Evolutionary conservation across 1,140 invertebrate genomes (phyloP).

Genomic region (Musca domestica): DNA sequence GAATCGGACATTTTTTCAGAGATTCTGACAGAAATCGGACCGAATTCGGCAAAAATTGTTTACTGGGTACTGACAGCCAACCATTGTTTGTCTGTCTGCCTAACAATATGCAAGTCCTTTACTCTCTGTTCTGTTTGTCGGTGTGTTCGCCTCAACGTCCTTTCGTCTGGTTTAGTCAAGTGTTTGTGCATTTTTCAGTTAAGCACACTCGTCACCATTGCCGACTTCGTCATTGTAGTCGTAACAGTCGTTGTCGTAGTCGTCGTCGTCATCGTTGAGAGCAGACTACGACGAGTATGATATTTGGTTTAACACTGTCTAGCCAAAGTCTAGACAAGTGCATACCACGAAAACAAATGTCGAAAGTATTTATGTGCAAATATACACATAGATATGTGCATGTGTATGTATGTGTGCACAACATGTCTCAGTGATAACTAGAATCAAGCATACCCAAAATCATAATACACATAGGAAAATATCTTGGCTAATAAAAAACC

Average conservation of each 20-base stretch:
- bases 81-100: constrained; percentile 2
- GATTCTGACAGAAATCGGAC: no score
- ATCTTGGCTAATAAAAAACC: no score
- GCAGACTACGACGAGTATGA: not conserved
- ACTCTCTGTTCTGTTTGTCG: not conserved
- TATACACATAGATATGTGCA: no score
- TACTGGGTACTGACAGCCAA: no score
- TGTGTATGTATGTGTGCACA: no score
- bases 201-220: constrained; percentile 5
- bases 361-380: not conserved
- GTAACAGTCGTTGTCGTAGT: no score
- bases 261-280: constrained; percentile 9
- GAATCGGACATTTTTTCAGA: no score
- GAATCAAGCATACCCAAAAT: no score
- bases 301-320: constrained; percentile 22
- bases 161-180: not conserved
- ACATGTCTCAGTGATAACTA: no score
- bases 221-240: not conserved
- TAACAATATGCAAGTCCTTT: not conserved
- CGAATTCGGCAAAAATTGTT: no score
- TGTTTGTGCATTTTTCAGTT: not conserved
- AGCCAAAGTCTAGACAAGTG: constrained; percentile 22
- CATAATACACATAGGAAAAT: no score
- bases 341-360: constrained; percentile 21
- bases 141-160: not conserved